Conservation (phyloP, 1,140 invertebrate species). For the Leptonema lineaticorne region DNA sequence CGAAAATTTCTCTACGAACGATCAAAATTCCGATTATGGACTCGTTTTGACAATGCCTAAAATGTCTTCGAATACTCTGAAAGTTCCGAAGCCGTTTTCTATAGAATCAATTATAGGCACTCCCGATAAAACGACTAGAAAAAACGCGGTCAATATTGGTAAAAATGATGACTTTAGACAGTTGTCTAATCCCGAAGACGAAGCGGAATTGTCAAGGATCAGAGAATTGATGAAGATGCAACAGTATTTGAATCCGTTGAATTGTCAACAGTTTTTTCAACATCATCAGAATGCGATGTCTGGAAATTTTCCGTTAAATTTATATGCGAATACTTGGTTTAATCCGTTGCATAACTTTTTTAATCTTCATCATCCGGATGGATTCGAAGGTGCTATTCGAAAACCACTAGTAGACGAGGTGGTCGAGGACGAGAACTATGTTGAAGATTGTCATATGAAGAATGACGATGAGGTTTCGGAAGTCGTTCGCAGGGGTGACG, state of each 20-base stretch:
- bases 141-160: conserved; percentile 8
- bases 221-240: conserved; percentile 38
- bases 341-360: conserved; percentile 35
- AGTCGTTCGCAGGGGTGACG: background rate
- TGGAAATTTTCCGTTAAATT: conserved; percentile 33
- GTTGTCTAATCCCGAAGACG: background rate
- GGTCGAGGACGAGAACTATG: conserved; percentile 16
- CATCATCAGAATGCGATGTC: conserved; percentile 24
- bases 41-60: conserved; percentile 14
- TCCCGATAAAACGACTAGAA: conserved; percentile 28
- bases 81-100: conserved; percentile 37
- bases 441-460: conserved; percentile 14
- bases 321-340: conserved; percentile 37
- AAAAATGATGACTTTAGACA: conserved; percentile 14
- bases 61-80: conserved; percentile 14
- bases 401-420: background rate
- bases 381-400: background rate
- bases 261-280: conserved; percentile 31
- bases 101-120: conserved; percentile 37
- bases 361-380: conserved; percentile 11
- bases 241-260: conserved; percentile 38
- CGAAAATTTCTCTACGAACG: background rate
- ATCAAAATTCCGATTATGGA: conserved; percentile 11
- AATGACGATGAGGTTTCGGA: conserved; percentile 22
- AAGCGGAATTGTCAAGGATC: conserved; percentile 29